Base-by-base conservation (phyloP, 2,797 vertebrate genomes). In the Paramormyrops hopkinsi region DNA sequence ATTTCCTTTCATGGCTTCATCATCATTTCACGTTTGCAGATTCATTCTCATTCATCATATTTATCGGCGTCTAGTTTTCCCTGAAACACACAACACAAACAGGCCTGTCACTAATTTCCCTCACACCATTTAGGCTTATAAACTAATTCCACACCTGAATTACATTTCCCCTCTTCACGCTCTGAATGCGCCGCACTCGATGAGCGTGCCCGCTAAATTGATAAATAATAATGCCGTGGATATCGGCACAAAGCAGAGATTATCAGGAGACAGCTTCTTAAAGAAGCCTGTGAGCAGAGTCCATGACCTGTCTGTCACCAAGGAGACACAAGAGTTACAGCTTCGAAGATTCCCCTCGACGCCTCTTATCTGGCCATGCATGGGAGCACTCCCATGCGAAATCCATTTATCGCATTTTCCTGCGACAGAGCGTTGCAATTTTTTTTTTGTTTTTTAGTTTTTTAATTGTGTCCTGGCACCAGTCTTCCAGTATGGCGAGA, bases 381-480 rank as follows among this genome's bases (percentile, higher is more conserved):
- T 56, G n/a, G 46, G 56, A 88, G n/a, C 46, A 12, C 37, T 46
- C 79, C 88, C 86, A 56, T 29, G 54, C 4, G 53, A 88, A 87
- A 90, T 84, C 79, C 82, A 73, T 85, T 90, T 86, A 88, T 86
- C 56, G 14, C 50, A 51, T 90, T 86, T 88, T 41, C 29, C 59
- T 90, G 79, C 87, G 73, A n/a, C 22, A 54, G 79, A 88, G 89
- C 87, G 14, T 86, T 41, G 48, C 79, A 4, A 19, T 85, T 69
- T 9, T 44, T 44, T 17, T 56, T n/a, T 22, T 2, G 1, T 37
- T 8, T 41, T 19, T 25, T 37, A 5, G 14, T 25, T 83, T 53
- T 90, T 88, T 88, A 90, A 90, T 86, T 90, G 79, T 48, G 87
- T 69, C 89, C 44, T 56, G 76, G 87, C 59, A 48, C 69, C 8